A percentile compares a stretch with the other conserved stretches of the same genome.
These are phyloP conservation scores for Odontesthes bonariensis DNA, from an alignment of 2,113 vertebrate species.

Conservation along the genomic window DNA sequence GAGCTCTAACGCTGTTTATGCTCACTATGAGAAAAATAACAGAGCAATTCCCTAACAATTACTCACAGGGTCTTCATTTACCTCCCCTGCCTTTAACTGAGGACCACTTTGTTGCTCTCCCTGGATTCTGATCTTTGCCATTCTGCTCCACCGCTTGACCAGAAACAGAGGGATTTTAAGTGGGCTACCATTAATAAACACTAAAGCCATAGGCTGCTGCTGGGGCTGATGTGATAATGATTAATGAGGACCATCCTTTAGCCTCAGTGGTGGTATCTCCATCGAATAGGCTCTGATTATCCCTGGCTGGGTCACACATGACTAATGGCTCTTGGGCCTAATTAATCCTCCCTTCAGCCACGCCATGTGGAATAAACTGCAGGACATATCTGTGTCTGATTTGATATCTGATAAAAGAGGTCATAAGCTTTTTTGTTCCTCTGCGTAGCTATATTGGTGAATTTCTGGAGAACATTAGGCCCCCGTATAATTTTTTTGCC, in stretches of 20 bases:
- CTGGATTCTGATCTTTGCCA: slow-evolving; percentile 30
- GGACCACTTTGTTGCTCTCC: slow-evolving; percentile 30
- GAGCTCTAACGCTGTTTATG: slow-evolving; percentile 50
- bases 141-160: slow-evolving; percentile 36
- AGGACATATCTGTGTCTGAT: slow-evolving; percentile 26
- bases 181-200: slow-evolving; percentile 63
- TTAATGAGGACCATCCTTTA: slow-evolving; percentile 64
- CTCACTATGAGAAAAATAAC: slow-evolving; percentile 61
- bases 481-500: slow-evolving; percentile 42
- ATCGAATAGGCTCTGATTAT: slow-evolving; percentile 75
- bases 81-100: neutral
- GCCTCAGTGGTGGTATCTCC: slow-evolving; percentile 71
- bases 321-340: slow-evolving; percentile 65
- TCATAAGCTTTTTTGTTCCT: neutral
- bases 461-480: slow-evolving; percentile 33
- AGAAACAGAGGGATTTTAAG: slow-evolving; percentile 52
- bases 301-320: slow-evolving; percentile 72
- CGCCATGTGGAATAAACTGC: slow-evolving; percentile 35
- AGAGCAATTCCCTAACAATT: slow-evolving; percentile 12
- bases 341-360: slow-evolving; percentile 62
- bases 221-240: slow-evolving; percentile 63
- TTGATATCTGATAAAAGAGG: slow-evolving; percentile 12
- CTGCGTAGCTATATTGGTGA: slow-evolving; percentile 36
- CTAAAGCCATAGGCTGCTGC: slow-evolving; percentile 44
- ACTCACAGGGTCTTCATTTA: slow-evolving; percentile 9